Evolutionary conservation across 2,113 vertebrate genomes (phyloP).

Genomic region (Hippolais icterina): DNA sequence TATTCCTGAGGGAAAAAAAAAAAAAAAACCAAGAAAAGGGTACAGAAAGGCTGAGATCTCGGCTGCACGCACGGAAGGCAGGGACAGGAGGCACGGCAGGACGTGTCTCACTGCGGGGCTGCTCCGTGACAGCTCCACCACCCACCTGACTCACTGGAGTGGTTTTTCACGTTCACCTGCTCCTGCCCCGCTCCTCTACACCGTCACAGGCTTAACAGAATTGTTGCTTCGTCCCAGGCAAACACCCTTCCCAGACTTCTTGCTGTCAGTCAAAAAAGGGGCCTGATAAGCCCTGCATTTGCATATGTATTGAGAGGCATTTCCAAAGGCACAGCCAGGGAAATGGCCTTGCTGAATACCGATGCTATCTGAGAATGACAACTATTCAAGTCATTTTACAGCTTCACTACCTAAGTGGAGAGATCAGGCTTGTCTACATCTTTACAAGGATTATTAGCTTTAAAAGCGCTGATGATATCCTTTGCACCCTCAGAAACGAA

Average conservation of each 20-base stretch:
- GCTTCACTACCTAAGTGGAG: constrained; percentile 25
- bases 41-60: not conserved
- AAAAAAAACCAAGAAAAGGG: not conserved
- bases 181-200: not conserved
- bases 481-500: not conserved
- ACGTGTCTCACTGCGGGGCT: not conserved
- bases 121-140: not conserved
- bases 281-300: constrained; percentile 11
- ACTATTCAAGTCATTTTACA: constrained; percentile 11
- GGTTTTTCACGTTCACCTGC: not conserved
- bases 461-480: not conserved
- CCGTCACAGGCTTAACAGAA: not conserved
- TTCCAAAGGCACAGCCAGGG: constrained; percentile 31
- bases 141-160: not conserved
- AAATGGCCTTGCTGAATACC: constrained; percentile 46
- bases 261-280: constrained; percentile 20
- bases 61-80: not conserved
- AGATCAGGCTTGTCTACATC: constrained; percentile 7
- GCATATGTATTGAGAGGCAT: constrained; percentile 41
- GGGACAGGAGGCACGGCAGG: not conserved
- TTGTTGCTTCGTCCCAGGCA: not conserved
- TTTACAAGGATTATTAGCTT: constrained; percentile 15
- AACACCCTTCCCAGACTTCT: not conserved
- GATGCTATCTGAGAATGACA: constrained; percentile 53
- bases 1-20: not conserved